Conservation (phyloP, 2,113 vertebrate species). For the Nothocercus nigrocapillus region DNA sequence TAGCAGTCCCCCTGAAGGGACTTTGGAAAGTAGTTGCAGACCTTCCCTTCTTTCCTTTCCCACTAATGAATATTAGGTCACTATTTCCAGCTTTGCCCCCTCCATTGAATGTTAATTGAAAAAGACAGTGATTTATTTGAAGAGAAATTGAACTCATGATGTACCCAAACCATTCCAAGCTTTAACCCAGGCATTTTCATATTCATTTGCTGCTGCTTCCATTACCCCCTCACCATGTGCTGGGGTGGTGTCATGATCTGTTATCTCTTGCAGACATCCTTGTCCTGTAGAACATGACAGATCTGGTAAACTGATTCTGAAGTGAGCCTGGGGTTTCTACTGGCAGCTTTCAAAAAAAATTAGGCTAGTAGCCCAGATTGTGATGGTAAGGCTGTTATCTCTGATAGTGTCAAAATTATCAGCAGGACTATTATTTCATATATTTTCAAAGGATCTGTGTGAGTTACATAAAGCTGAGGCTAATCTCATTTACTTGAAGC, state of each 20-base stretch:
- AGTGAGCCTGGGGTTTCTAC: not conserved
- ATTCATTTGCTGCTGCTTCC: not conserved
- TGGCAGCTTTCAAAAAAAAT: not conserved
- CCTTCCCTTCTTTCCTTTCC: not conserved
- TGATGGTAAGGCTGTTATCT: not conserved
- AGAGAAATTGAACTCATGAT: not conserved
- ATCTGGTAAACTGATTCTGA: not conserved
- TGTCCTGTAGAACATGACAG: not conserved
- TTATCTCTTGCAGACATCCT: not conserved
- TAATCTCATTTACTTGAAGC: not conserved
- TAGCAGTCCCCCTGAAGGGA: not conserved
- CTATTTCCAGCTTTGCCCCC: not conserved
- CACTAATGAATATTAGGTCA: not conserved
- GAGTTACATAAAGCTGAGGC: not conserved
- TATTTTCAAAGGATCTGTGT: constrained; percentile 4
- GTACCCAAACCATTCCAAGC: not conserved
- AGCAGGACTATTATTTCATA: not conserved
- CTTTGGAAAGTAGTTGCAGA: not conserved
- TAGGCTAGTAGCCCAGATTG: not conserved
- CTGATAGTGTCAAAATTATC: not conserved
- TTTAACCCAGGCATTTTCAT: not conserved
- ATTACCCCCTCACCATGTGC: rapidly evolving
- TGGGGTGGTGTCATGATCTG: not conserved
- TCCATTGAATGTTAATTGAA: not conserved
- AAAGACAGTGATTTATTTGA: not conserved